Conservation (phyloP, 1,140 invertebrate species). For the Laodelphax striatellus region DNA sequence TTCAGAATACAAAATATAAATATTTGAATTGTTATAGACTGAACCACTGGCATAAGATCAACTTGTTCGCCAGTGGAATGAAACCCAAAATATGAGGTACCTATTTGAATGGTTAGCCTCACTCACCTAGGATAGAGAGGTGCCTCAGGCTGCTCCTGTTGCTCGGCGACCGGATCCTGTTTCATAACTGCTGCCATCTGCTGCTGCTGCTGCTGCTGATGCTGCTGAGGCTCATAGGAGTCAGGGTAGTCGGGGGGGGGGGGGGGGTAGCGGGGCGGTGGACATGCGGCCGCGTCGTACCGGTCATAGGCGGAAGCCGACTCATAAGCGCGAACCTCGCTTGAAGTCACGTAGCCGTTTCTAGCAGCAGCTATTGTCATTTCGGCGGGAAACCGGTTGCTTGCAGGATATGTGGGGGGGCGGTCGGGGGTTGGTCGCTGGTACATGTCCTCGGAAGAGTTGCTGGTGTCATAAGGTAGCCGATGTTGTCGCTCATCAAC, state of each 20-base stretch:
- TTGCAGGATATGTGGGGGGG: conserved; percentile 42
- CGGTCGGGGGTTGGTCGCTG: conserved; percentile 31
- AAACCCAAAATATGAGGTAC: too few relatives aligned
- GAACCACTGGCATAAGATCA: too few relatives aligned
- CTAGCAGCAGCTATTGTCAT: conserved; percentile 33
- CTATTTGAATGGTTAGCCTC: too few relatives aligned
- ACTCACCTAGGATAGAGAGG: conserved; percentile 57
- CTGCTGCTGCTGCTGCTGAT: conserved; percentile 19
- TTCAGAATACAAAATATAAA: too few relatives aligned
- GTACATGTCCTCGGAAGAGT: conserved; percentile 34
- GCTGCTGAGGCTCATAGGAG: conserved; percentile 18
- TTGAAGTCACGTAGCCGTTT: conserved; percentile 35
- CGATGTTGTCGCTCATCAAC: conserved; percentile 9
- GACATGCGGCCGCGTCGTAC: conserved; percentile 54
- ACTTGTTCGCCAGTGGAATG: too few relatives aligned
- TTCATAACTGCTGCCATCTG: conserved; percentile 28
- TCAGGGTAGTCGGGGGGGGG: conserved; percentile 33
- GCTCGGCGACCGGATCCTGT: conserved; percentile 37
- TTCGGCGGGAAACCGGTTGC: conserved; percentile 37
- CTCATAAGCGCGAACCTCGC: conserved; percentile 46
- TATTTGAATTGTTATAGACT: too few relatives aligned
- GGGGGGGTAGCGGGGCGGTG: conserved; percentile 37
- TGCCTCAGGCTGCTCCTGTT: conserved; percentile 36
- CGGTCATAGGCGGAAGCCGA: conserved; percentile 51
- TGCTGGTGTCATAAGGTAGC: conserved; percentile 9